Evolutionary conservation across 2,113 vertebrate species (phyloP), one percentile per base, ranked within the genome.

Genomic region (Campylomormyrus numenius): DNA sequence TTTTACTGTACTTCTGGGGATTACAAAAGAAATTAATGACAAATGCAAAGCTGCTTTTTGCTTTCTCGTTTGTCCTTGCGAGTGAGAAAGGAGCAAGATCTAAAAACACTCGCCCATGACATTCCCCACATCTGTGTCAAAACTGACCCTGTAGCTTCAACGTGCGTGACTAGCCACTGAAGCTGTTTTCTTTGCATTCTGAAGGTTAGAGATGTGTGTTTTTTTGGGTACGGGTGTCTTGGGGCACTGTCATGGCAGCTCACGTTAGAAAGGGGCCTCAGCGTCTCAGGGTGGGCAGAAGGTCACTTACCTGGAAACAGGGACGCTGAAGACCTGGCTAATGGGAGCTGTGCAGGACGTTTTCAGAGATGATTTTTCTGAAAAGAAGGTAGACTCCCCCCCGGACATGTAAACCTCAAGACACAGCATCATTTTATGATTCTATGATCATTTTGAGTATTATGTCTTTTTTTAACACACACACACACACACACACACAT

Each of bases 1-100:
- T 58, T 35, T 52, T 46, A 91, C n/a, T n/a, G n/a, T n/a, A n/a
- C 89, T 52, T 89, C 90, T 49, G 88, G 89, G 80, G 85, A 91
- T 70, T 52, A 39, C 77, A 89, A 27, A 85, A 74, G 89, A 70
- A 88, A 91, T 90, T 56, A 91, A 89, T 39, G n/a, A 83, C 84
- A 88, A 74, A 89, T 50, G 74, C 56, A 89, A 39, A 89, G 53
- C 49, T 74, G 39, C 48, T 52, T 62, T 90, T 49, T 31, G 27
- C 52, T 42, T 66, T 90, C 8, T 35, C 74, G 17, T 17, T 39
- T 80, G 74, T 80, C 74, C 74, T 80, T 53, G 58, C 8, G 48
- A 24, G 31, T 62, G 74, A 66, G 77, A 85, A 53, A 15, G 74
- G 83, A 88, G 9, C 85, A 48, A 42, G 10, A 27, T 35, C 53